Conservation (phyloP, 1,140 invertebrate genomes). For the Drosophila kohkoa region DNA sequence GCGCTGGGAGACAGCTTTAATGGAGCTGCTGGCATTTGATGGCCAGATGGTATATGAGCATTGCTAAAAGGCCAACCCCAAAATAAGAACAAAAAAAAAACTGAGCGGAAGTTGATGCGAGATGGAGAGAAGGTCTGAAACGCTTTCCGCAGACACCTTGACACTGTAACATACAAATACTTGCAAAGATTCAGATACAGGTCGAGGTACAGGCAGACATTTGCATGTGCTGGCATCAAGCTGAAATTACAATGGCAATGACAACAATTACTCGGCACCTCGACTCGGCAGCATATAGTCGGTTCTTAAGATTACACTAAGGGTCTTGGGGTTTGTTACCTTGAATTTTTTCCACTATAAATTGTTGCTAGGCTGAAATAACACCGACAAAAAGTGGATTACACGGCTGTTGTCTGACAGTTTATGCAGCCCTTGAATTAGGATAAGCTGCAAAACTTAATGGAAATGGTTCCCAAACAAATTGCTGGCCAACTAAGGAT, state of each 20-base stretch:
- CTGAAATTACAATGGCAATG: constrained; percentile 51
- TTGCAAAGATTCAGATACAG: constrained; percentile 17
- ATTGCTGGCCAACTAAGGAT: constrained; percentile 23
- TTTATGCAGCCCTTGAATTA: constrained; percentile 23
- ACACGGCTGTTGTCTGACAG: constrained; percentile 11
- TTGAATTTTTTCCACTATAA: constrained; percentile 53
- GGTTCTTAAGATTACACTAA: not conserved
- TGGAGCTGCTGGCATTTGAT: constrained; percentile 35
- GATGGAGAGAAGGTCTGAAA: constrained; percentile 48
- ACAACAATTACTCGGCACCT: constrained; percentile 17
- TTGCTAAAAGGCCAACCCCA: constrained; percentile 23
- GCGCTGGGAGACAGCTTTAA: constrained; percentile 60
- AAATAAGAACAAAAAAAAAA: constrained; percentile 8
- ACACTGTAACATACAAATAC: constrained; percentile 73
- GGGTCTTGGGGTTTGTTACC: constrained; percentile 50
- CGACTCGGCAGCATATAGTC: not conserved
- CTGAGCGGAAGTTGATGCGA: constrained; percentile 42
- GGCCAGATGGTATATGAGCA: constrained; percentile 30
- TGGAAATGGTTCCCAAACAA: constrained; percentile 22
- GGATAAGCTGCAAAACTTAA: constrained; percentile 22
- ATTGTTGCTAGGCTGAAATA: constrained; percentile 22
- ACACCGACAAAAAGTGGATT: constrained; percentile 46
- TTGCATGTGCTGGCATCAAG: constrained; percentile 33
- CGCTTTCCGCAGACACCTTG: constrained; percentile 61
- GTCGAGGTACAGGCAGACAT: not conserved